A percentile compares a stretch with the other conserved stretches of the same genome.
phyloP scores from a whole-genome alignment of 2,113 vertebrate genomes.

The Cygnus buccinator region DNA sequence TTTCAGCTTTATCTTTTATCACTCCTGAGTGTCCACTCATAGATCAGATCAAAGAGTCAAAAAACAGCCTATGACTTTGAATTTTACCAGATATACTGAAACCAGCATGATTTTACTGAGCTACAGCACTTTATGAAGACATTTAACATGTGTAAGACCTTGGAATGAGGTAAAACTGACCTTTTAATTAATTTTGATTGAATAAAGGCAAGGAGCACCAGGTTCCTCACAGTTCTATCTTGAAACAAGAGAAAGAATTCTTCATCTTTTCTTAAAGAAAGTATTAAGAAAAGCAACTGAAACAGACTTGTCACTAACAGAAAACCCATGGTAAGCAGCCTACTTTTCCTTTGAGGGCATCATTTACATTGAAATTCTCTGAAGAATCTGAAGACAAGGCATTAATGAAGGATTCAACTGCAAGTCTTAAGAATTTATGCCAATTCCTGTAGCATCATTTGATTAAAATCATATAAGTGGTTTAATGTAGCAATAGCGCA shows the following conservation, averaged over 20 bases:
- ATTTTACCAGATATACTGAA: background rate
- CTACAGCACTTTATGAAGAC: rapidly evolving
- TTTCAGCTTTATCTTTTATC: background rate
- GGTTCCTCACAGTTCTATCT: background rate
- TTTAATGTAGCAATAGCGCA: background rate
- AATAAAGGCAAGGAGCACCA: background rate
- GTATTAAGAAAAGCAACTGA: background rate
- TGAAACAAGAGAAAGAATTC: background rate
- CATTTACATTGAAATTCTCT: background rate
- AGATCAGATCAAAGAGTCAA: background rate
- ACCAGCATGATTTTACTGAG: background rate
- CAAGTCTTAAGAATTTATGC: background rate
- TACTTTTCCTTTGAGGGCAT: background rate
- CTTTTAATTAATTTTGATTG: background rate
- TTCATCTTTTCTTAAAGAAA: background rate
- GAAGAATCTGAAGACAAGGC: background rate
- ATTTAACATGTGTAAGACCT: background rate
- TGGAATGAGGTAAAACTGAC: background rate
- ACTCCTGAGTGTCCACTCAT: rapidly evolving
- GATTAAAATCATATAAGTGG: background rate
- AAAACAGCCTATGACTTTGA: background rate
- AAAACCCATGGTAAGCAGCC: background rate
- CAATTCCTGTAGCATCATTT: background rate
- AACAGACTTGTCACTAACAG: background rate
- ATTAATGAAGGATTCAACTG: background rate